These are phyloP conservation scores for Pachypeltis micranthus DNA, from an alignment of 1,140 invertebrate species.

Conservation along the genomic window DNA sequence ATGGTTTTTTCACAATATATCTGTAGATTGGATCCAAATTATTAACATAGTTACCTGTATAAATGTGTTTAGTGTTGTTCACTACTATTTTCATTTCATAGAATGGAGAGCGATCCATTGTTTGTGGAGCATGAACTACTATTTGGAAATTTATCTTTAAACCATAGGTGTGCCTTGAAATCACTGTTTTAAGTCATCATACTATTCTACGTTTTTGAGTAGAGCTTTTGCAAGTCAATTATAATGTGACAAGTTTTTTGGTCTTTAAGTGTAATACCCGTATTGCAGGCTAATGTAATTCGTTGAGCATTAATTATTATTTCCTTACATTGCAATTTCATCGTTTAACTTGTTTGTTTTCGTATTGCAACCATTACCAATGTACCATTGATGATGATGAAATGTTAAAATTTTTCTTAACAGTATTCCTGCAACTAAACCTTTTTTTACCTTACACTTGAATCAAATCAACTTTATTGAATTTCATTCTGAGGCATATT, in stretches of 20 bases:
- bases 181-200: background rate
- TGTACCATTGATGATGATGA: too few species aligned
- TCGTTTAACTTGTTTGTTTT: too few species aligned
- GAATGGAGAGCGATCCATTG: conserved; percentile 14
- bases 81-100: conserved; percentile 9
- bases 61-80: conserved; percentile 11
- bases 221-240: conserved; percentile 6
- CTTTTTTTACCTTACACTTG: too few species aligned
- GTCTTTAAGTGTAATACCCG: background rate
- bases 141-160: background rate
- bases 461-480: too few species aligned
- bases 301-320: background rate
- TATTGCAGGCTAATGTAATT: background rate
- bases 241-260: background rate
- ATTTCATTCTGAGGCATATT: too few species aligned
- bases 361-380: too few species aligned
- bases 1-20: conserved; percentile 15
- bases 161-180: conserved; percentile 12
- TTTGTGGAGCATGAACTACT: conserved; percentile 13
- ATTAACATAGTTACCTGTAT: conserved; percentile 12
- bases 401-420: too few species aligned
- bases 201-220: background rate
- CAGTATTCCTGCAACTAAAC: too few species aligned
- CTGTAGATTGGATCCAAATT: conserved; percentile 13
- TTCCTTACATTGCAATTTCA: too few species aligned